These are phyloP conservation scores for Galaxias olidus DNA, from an alignment of 2,797 vertebrate genomes.

Conservation along the genomic window DNA sequence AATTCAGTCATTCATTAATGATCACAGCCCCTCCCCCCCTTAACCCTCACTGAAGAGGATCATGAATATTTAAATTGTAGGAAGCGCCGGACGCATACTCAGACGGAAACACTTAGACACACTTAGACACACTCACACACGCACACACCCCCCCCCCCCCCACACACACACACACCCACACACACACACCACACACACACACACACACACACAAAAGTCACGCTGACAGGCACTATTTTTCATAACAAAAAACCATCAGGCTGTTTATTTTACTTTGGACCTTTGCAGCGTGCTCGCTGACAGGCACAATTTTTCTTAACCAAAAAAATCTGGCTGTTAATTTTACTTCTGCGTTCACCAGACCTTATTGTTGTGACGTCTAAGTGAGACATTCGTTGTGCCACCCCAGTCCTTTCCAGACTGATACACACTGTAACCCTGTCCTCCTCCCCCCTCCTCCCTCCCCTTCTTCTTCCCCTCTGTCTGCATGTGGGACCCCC, in stretches of 20 bases:
- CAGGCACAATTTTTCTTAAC: no score
- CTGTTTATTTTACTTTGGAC: no score
- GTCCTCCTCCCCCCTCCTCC: not conserved
- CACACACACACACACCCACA: conserved; percentile 22
- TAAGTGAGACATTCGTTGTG: no score
- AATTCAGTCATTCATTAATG: conserved; percentile 29
- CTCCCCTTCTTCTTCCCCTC: not conserved
- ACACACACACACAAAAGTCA: not conserved
- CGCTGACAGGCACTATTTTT: no score
- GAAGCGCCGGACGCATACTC: conserved; percentile 27
- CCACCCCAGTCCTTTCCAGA: no score
- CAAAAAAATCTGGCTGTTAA: no score
- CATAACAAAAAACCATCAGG: no score
- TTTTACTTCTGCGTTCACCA: no score
- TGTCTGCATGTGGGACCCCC: not conserved
- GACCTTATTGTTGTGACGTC: no score
- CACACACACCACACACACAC: not conserved
- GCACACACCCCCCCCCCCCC: conserved; percentile 3
- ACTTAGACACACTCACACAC: not conserved
- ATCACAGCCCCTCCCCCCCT: conserved; percentile 10
- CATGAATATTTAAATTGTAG: conserved; percentile 55
- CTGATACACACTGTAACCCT: no score
- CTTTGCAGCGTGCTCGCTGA: no score
- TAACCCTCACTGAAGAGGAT: conserved; percentile 6
- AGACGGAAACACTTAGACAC: not conserved